phyloP scores from a whole-genome alignment of 2,797 vertebrate species.

The Tiaroga cobitis region DNA sequence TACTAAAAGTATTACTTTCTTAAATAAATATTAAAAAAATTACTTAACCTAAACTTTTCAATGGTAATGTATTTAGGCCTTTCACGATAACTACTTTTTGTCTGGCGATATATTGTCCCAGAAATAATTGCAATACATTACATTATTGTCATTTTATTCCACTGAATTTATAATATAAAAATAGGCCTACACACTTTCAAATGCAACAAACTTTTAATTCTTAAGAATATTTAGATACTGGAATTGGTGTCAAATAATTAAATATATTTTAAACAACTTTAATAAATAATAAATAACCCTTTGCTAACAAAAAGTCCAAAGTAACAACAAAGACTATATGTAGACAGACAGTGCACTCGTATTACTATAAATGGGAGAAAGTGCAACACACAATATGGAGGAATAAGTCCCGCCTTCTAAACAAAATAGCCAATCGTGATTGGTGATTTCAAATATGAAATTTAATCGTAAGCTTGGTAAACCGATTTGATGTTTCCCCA shows the following conservation, averaged over 20 bases:
- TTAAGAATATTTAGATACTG: not conserved
- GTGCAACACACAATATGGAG: too few relatives aligned
- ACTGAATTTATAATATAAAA: not conserved
- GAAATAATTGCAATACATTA: too few relatives aligned
- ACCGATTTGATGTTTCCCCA: too few relatives aligned
- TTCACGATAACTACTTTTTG: not conserved
- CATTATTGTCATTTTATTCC: not conserved
- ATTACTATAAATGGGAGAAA: too few relatives aligned
- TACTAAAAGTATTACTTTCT: not conserved
- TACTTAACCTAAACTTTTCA: not conserved
- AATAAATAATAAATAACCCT: not conserved
- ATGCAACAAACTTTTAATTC: not conserved
- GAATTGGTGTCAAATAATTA: not conserved
- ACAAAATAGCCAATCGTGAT: too few relatives aligned
- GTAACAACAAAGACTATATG: not conserved
- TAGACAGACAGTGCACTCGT: too few relatives aligned
- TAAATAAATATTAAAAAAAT: not conserved
- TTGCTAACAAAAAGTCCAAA: not conserved
- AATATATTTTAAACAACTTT: not conserved
- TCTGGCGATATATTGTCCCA: not conserved
- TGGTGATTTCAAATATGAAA: too few relatives aligned
- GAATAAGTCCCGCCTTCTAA: too few relatives aligned
- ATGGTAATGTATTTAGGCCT: not conserved
- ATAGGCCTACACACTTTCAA: not conserved
- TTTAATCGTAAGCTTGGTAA: too few relatives aligned